Evolutionary conservation across 2,888 invertebrate genomes (phyloP), one percentile per base, ranked within the genome.

Genomic region (Glyphotaelius pellucidus): DNA sequence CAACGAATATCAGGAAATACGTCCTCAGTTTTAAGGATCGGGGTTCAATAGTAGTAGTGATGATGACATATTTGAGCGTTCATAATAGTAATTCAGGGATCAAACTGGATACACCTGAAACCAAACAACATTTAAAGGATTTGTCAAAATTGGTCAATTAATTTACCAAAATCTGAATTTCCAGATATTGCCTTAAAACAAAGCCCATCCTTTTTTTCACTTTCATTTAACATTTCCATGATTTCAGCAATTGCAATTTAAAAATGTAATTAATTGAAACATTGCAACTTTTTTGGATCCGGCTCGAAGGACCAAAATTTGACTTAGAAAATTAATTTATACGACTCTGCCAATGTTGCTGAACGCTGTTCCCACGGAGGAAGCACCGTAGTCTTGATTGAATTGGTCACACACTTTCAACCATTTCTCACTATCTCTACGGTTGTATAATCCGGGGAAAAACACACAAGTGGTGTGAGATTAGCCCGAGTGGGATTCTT

Each of bases 391-490:
- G 67, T 9, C 25, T 9, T 67, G 67, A n/a, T 67, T 67, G n/a
- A n/a, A 67, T 67, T 67, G 25, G n/a, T 67, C 1, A 25, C 67
- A n/a, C 25, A 67, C 67, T 67, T 67, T 67, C 67, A 67, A 67
- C 5, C 67, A 67, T 67, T 67, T 67, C n/a, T 9, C 25, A 67
- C 9, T 67, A 67, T 67, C 67, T 67, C 67, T 67, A 67, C 67
- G 67, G 67, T 67, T 67, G 67, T 67, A 67, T 67, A 67, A 67
- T 67, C 67, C 67, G n/a, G 5, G 67, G 86, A 86, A 86, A 86
- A 87, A 87, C 52, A 87, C 87, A 86, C 52, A 67, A 87, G 87
- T 90, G 90, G 90, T 90, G 90, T 87, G 90, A 86, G 90, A 79
- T 80, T 85, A 86, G 86, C 67, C 31, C 85, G n/a, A 31, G 83